phyloP scores from a whole-genome alignment of 2,888 invertebrate genomes.

The Mantis religiosa region DNA sequence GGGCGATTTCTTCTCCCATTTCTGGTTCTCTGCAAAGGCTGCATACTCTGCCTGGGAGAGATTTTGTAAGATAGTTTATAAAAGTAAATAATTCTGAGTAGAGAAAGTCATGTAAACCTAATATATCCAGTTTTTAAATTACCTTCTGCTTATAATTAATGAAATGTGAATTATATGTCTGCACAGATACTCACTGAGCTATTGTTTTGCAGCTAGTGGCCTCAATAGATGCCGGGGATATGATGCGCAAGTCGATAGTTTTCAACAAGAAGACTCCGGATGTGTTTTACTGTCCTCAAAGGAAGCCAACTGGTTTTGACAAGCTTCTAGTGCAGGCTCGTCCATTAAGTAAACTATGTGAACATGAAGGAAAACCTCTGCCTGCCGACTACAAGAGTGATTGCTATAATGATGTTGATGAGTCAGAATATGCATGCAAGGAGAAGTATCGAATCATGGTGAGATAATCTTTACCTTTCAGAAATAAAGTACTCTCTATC shows the following conservation, averaged over 20 bases:
- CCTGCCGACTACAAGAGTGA: constrained; percentile 73
- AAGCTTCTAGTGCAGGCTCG: constrained; percentile 67
- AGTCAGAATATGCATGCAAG: constrained; percentile 73
- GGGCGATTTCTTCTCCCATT: too few species aligned
- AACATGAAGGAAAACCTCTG: constrained; percentile 64
- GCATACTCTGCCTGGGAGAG: too few species aligned
- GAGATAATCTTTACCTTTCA: constrained; percentile 38
- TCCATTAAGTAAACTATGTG: constrained; percentile 67
- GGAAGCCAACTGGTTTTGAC: constrained; percentile 70
- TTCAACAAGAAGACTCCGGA: constrained; percentile 75
- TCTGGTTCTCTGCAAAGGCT: too few species aligned
- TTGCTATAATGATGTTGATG: constrained; percentile 76
- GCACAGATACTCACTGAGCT: too few species aligned
- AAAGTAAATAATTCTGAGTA: too few species aligned
- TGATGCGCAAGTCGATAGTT: constrained; percentile 73
- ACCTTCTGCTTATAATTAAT: too few species aligned
- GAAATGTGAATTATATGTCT: too few species aligned
- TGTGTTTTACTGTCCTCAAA: constrained; percentile 74
- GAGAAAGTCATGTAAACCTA: too few species aligned
- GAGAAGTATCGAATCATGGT: constrained; percentile 78
- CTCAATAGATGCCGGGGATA: constrained; percentile 55
- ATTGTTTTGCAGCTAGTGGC: constrained; percentile 23
- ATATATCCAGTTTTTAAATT: too few species aligned
- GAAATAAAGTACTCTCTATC: too few species aligned
- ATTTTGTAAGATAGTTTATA: too few species aligned